Percentiles rank a stretch among this genome's conserved stretches.
phyloP scores from a whole-genome alignment of 2,888 invertebrate genomes.

The Cephonodes hylas region DNA sequence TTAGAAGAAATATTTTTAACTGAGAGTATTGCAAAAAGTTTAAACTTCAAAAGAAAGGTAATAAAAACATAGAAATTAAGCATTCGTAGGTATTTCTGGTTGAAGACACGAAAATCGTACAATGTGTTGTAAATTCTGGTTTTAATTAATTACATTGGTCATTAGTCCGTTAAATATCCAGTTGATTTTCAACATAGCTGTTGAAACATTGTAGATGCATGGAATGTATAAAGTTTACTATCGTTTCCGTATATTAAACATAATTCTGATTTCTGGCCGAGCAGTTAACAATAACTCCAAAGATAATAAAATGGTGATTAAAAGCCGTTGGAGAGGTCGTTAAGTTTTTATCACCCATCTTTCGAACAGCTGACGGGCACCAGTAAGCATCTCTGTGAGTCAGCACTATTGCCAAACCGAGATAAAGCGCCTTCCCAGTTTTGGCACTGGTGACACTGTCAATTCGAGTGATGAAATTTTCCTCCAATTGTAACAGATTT shows the following conservation, averaged over 20 bases:
- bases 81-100: no score
- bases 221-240: no score
- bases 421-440: not conserved
- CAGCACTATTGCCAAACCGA: not conserved
- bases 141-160: no score
- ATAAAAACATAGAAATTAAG: no score
- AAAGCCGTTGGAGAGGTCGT: slow-evolving; percentile 27
- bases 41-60: no score
- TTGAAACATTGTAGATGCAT: no score
- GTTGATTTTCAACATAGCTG: no score
- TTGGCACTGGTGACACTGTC: not conserved
- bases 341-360: slow-evolving; percentile 26
- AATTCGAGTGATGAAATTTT: not conserved
- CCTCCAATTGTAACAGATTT: not conserved
- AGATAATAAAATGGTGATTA: slow-evolving; percentile 25
- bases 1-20: no score
- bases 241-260: not conserved
- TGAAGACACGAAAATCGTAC: no score
- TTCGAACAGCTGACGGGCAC: slow-evolving; percentile 27
- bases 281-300: not conserved
- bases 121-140: no score
- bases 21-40: no score
- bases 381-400: not conserved
- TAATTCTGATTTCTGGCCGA: slow-evolving; percentile 11
- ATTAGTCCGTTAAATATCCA: no score